phyloP scores from a whole-genome alignment of 1,140 invertebrate genomes.

The Oreohelix idahoensis region DNA sequence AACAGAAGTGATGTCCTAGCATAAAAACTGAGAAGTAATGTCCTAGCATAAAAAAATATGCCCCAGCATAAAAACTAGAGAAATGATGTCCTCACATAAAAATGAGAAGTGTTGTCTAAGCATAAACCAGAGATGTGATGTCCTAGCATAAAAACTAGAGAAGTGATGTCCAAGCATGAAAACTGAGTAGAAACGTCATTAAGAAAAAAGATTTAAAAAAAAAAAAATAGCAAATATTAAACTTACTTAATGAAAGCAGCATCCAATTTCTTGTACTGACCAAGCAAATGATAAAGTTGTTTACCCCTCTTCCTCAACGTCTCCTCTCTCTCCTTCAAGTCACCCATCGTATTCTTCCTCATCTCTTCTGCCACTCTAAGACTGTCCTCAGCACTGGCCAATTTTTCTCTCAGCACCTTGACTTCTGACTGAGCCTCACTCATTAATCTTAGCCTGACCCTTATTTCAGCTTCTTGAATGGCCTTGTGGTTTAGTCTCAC shows the following conservation, averaged over 20 bases:
- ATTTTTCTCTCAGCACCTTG: background rate
- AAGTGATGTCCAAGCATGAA: too few relatives aligned
- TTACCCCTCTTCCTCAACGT: conserved; percentile 25
- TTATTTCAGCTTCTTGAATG: background rate
- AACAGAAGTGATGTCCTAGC: too few relatives aligned
- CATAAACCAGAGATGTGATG: too few relatives aligned
- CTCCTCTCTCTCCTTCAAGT: conserved; percentile 29
- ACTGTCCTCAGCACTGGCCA: background rate
- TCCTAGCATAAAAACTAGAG: too few relatives aligned
- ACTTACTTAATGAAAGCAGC: conserved; percentile 31
- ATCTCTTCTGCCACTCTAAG: background rate
- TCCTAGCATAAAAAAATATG: too few relatives aligned
- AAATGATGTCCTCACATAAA: too few relatives aligned
- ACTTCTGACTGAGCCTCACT: background rate
- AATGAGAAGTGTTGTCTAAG: too few relatives aligned
- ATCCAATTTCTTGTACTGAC: conserved; percentile 30
- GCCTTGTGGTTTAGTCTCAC: background rate
- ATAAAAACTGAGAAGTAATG: too few relatives aligned
- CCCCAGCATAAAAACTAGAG: too few relatives aligned
- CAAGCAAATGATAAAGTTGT: conserved; percentile 11
- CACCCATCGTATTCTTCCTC: background rate
- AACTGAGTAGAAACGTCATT: too few relatives aligned
- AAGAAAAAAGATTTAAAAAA: background rate
- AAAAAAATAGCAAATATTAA: background rate
- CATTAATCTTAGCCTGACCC: background rate